Evolutionary conservation across 2,797 vertebrate species (phyloP).

Genomic region (Sebastes dallii): DNA sequence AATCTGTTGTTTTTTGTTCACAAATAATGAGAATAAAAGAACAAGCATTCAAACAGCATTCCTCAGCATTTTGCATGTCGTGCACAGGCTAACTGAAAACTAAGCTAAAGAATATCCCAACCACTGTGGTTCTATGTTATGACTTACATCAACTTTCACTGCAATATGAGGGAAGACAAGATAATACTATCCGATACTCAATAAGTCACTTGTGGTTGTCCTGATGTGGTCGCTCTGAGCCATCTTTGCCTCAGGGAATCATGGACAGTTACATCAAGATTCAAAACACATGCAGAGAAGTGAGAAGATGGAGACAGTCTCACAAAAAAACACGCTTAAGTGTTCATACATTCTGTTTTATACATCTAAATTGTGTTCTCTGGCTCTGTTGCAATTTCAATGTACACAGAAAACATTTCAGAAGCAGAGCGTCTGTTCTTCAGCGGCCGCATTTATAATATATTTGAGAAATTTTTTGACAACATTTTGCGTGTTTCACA

Average conservation of each 20-base stretch:
- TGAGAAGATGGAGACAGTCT: neutral
- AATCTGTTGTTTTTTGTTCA: neutral
- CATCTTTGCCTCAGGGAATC: neutral
- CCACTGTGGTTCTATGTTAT: neutral
- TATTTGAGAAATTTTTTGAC: neutral
- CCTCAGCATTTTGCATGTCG: neutral
- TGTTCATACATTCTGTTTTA: neutral
- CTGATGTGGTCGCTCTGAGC: neutral
- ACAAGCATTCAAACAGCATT: neutral
- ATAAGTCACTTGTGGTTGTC: neutral
- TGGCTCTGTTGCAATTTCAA: neutral
- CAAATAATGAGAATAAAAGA: neutral
- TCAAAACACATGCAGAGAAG: neutral
- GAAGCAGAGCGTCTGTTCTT: neutral
- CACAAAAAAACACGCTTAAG: neutral
- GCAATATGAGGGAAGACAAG: neutral
- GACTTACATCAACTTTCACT: neutral
- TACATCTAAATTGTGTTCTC: neutral
- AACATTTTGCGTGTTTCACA: neutral
- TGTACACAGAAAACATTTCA: neutral
- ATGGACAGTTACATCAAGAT: neutral
- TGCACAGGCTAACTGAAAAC: neutral
- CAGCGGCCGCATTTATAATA: neutral
- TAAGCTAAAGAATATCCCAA: neutral
- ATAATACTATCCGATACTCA: neutral